Evolutionary conservation across 2,888 invertebrate genomes (phyloP).

Genomic region (Pachydiplax longipennis): DNA sequence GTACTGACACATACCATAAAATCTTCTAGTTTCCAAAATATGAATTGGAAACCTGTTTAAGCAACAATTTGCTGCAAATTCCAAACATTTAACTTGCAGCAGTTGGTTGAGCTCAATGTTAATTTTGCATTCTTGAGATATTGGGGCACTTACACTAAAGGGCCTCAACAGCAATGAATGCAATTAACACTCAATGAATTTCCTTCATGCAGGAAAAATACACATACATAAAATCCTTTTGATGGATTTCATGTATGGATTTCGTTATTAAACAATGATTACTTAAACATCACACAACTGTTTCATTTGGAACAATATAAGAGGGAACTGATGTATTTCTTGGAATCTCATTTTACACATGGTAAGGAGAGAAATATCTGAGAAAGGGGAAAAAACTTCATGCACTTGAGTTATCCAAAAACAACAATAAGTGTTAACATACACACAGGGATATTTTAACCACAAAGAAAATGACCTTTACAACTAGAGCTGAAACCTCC

Average conservation of each 20-base stretch:
- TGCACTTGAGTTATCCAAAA: too few species aligned
- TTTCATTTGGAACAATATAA: neutral
- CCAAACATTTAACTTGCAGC: neutral
- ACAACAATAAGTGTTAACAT: too few species aligned
- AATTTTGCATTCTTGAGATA: constrained; percentile 23
- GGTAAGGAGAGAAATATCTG: too few species aligned
- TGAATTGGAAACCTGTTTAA: neutral
- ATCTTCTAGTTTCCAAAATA: neutral
- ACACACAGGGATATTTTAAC: too few species aligned
- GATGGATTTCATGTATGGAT: too few species aligned
- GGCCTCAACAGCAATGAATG: neutral
- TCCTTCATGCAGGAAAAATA: too few species aligned
- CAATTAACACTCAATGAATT: neutral
- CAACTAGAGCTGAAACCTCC: too few species aligned
- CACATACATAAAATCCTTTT: too few species aligned
- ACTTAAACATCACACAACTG: neutral
- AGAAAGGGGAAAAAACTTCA: too few species aligned
- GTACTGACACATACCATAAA: neutral
- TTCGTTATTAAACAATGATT: too few species aligned
- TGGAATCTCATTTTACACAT: too few species aligned
- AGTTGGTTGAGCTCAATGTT: neutral
- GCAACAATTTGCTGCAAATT: neutral
- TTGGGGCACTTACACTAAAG: neutral
- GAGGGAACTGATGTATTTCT: neutral
- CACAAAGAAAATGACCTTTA: too few species aligned